Base-by-base conservation (phyloP, 2,888 invertebrate genomes). In the Amaurobius ferox region DNA sequence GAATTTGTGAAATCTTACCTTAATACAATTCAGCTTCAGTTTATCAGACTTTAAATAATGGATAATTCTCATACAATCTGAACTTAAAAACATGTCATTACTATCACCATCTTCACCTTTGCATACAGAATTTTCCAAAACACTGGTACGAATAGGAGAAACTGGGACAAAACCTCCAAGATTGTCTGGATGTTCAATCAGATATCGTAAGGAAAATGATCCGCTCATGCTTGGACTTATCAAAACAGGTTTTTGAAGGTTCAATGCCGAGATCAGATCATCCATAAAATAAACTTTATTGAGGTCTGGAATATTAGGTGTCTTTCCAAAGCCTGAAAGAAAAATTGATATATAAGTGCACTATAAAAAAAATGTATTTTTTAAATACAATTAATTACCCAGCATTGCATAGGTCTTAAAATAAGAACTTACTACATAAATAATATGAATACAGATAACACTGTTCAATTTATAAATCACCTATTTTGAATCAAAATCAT, bases 151-250 rank as follows among this genome's bases (percentile, higher is more conserved):
- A 0, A 91, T 91, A 5, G 92, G 92, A 9, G 92, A 92, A 0
- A 92, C 90, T 7, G 92, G 91, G 0, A 92, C 89, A 80, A 90
- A 92, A 0, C 91, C 93, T n/a, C 89, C 86, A 29, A 91, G 87
- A 28, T 90, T 88, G 13, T 83, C 86, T 3, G 91, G 90, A 66
- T 91, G 88, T 40, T 90, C 88, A 85, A 91, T 90, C 30, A 93
- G 81, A 89, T 90, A 92, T 0, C 91, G 91, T 26, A 93, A 87
- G 3, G 92, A 90, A 88, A 90, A 93, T 0, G 89, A 71, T 1
- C 93, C 93, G 88, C 92, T 92, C 92, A 92, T 92, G 0, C 93
- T 93, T 0, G 93, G 93, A 71, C 91, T 91, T 3, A 93, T 90
- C 19, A 93, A 88, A 2, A 93, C 91, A 2, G 92, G 91, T 7